These are phyloP conservation scores for Eupristina koningsbergeri DNA, from an alignment of 1,140 invertebrate species.

Conservation along the genomic window DNA sequence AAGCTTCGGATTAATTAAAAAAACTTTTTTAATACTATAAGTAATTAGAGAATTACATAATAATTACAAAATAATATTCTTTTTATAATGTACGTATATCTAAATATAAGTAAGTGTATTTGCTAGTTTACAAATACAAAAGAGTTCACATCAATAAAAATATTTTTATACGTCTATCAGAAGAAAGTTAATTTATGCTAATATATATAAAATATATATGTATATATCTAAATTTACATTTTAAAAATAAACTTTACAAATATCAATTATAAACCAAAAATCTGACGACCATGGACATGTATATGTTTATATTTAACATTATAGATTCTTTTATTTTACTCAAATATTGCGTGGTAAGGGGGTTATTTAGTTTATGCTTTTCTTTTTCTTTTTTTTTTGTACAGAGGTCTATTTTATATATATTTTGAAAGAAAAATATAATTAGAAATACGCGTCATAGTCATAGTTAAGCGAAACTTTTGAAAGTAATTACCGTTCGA, in stretches of 20 bases:
- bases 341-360: conserved; percentile 5
- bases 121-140: not conserved
- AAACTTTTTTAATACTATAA: too few species aligned
- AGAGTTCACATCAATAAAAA: not conserved
- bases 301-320: not conserved
- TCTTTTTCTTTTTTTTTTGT: not conserved
- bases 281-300: not conserved
- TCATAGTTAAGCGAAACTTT: not conserved
- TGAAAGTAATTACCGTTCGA: not conserved
- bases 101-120: not conserved
- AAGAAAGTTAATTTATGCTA: not conserved
- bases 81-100: not conserved
- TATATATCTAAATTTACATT: not conserved
- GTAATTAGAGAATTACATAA: not conserved
- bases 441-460: not conserved
- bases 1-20: too few species aligned
- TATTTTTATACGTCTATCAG: not conserved
- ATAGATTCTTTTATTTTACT: not conserved
- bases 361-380: not conserved
- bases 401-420: conserved; percentile 4
- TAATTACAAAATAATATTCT: too few species aligned
- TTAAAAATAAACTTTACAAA: conserved; percentile 45
- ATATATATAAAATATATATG: conserved; percentile 26
- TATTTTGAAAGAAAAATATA: conserved; percentile 4
- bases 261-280: conserved; percentile 49